A percentile compares a stretch with the other conserved stretches of the same genome.
Evolutionary conservation across 2,797 vertebrate species (phyloP).

Genomic region (Phrynocephalus vlangalii): DNA sequence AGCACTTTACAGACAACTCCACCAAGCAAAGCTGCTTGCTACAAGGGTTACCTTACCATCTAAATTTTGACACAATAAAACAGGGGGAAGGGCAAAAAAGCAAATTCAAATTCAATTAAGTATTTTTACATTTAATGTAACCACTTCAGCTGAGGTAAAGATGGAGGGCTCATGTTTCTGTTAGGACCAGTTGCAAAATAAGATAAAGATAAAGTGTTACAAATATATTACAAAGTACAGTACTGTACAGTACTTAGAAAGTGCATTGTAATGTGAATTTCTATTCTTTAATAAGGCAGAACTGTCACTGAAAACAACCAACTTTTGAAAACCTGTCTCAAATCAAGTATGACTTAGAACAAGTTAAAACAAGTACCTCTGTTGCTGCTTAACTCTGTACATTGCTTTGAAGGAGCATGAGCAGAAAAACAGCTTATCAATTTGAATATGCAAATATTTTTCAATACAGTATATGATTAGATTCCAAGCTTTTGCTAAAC

Average conservation of each 20-base stretch:
- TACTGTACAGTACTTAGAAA: no score
- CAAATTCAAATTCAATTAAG: neutral
- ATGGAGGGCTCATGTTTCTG: neutral
- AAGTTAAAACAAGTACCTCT: neutral
- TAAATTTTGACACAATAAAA: neutral
- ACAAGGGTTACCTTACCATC: neutral
- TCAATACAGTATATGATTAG: neutral
- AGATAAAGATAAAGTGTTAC: neutral
- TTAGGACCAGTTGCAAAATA: neutral
- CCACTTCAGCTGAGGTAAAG: neutral
- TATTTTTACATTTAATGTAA: neutral
- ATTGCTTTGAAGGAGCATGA: neutral
- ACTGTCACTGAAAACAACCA: neutral
- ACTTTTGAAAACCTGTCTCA: neutral
- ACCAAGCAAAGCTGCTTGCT: neutral
- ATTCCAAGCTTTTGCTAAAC: neutral
- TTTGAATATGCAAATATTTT: neutral
- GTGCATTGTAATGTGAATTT: neutral
- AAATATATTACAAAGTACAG: neutral
- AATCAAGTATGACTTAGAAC: neutral
- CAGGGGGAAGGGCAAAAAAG: neutral
- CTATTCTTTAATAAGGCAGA: neutral
- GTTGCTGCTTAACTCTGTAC: neutral
- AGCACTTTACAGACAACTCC: neutral
- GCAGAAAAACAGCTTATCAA: neutral